Conservation (phyloP, 2,113 vertebrate species). For the Dasyurus viverrinus region DNA sequence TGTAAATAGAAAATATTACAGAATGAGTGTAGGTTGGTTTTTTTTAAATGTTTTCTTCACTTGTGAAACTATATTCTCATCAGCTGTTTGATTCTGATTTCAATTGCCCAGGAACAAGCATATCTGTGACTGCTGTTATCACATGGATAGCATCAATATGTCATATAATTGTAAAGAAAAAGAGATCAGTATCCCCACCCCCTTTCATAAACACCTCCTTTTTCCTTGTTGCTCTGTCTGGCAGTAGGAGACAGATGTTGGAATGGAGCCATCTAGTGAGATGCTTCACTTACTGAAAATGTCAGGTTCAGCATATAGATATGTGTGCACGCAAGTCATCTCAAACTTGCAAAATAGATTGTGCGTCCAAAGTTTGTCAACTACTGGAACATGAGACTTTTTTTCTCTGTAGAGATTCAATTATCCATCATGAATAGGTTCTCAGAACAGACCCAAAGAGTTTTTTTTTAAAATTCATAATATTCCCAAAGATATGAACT, state of each 20-base stretch:
- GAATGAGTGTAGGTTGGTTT: conserved; percentile 46
- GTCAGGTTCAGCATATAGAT: neutral
- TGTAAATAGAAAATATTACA: conserved; percentile 73
- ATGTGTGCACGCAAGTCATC: neutral
- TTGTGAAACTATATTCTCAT: conserved; percentile 57
- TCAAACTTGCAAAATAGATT: neutral
- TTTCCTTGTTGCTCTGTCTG: neutral
- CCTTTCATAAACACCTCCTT: neutral
- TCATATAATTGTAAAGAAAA: neutral
- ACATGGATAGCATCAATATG: neutral
- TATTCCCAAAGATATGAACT: neutral
- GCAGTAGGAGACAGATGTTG: neutral
- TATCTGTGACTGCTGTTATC: conserved; percentile 1
- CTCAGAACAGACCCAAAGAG: neutral
- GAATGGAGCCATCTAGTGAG: neutral
- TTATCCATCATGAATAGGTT: neutral
- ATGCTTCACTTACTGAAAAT: neutral
- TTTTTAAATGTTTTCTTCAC: conserved; percentile 71
- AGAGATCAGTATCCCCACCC: neutral
- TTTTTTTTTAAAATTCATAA: neutral
- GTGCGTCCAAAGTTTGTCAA: neutral
- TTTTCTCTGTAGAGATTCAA: neutral
- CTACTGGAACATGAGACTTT: neutral
- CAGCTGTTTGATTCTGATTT: conserved; percentile 30
- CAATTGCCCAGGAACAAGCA: neutral